Evolutionary conservation across 2,113 vertebrate genomes (phyloP), one percentile per base, ranked within the genome.

Genomic region (Urocitellus parryii): DNA sequence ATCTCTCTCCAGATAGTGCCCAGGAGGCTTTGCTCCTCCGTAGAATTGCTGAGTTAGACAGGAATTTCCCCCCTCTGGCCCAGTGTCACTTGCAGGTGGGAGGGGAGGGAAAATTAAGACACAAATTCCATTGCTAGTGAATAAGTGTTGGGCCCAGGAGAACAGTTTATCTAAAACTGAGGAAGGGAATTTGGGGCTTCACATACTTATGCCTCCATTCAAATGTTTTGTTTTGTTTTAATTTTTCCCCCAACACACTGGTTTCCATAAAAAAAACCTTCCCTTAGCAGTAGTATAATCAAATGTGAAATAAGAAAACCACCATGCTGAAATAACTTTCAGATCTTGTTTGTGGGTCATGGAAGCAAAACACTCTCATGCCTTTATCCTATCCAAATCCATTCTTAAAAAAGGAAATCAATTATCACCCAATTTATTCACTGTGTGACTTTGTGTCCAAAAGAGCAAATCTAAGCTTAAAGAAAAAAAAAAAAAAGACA

Each of bases 71-170:
- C 68, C 82, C 76, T 58, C 68, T 95, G 86, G 87, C 96, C 34
- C 76, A 70, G 39, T 79, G 80, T 80, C 72, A 58, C 70, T 91
- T 67, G 91, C 77, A 97, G 97, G 88, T 97, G 97, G 95, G 80
- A 97, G 70, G 72, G 83, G 96, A 92, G 90, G 89, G 80, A 83
- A 96, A 97, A 96, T 90, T 74, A 96, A 96, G 88, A 97, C 42
- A 61, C 76, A 92, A 88, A 97, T 97, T 97, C 90, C 95, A 79
- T 32, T 87, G 80, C n/a, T 83, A 88, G 84, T 53, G 91, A 93
- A 78, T 94, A 94, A 96, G 88, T 76, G 72, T 58, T 94, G 72
- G 80, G 8, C 86, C 63, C 82, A 81, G 13, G 82, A 97, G 95
- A 91, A 39, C 5, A 78, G 72, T 53, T 61, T 73, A 20, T 88